A percentile compares a stretch with the other conserved stretches of the same genome.
Evolutionary conservation across 1,140 invertebrate genomes (phyloP).

Genomic region (Solenopsis fugax): DNA sequence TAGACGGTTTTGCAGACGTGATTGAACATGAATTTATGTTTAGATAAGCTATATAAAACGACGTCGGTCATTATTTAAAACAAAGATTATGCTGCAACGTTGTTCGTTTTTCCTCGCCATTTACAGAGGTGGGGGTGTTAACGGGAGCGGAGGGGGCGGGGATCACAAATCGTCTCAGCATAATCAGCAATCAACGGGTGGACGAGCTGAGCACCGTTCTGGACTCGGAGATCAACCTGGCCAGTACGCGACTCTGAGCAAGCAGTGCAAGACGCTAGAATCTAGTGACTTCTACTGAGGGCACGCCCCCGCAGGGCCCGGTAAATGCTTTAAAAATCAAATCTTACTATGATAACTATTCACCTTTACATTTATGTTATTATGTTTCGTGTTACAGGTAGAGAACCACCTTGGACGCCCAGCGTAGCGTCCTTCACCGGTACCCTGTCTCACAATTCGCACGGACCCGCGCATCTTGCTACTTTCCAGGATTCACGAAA

Average conservation of each 20-base stretch:
- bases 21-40: constrained; percentile 46
- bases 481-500: constrained; percentile 86
- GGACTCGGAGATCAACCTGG: constrained; percentile 88
- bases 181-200: constrained; percentile 86
- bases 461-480: constrained; percentile 84
- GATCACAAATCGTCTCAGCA: constrained; percentile 86
- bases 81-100: constrained; percentile 84
- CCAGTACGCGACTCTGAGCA: constrained; percentile 96
- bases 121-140: constrained; percentile 87
- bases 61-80: constrained; percentile 50
- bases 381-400: constrained; percentile 75
- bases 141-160: constrained; percentile 83
- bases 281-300: constrained; percentile 97
- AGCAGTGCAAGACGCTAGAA: constrained; percentile 97
- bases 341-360: background rate
- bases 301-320: constrained; percentile 87
- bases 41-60: constrained; percentile 44
- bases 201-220: constrained; percentile 86
- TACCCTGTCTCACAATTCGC: constrained; percentile 84
- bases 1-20: constrained; percentile 48
- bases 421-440: constrained; percentile 85
- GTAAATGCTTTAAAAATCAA: constrained; percentile 73
- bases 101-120: constrained; percentile 79
- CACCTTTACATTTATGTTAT: background rate
- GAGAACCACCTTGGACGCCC: constrained; percentile 86